Base-by-base conservation (phyloP, 2,888 invertebrate species). In the Disparrhopalites patrizii region DNA sequence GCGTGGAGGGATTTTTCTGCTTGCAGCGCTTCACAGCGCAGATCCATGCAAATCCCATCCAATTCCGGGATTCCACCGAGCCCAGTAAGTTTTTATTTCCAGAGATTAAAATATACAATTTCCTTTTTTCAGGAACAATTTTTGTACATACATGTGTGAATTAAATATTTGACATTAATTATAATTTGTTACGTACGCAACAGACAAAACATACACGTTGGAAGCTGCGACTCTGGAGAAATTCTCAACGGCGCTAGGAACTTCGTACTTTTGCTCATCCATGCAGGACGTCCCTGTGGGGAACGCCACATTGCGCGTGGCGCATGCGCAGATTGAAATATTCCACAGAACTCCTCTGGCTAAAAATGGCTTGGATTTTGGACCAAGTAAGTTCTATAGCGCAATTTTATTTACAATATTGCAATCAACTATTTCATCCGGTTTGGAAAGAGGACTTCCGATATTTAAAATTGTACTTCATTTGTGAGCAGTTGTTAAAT, bases 281-380 rank as follows among this genome's bases (percentile, higher is more conserved):
- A 18, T 56, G 15, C 63, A 63, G 56, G 63, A 63, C 8, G 38
- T 38, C 18, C 52, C 55, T n/a, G 54, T 63, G 5, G 63, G 63
- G 1, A 40, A 63, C 10, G 54, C 55, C 7, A 31, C 43, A 23
- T n/a, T 63, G 30, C 7, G 54, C 4, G 18, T 63, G 27, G 38
- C 54, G 28, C 63, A 63, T 23, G 31, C 55, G 1, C 63, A 63
- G 23, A 38, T 63, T 40, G 63, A 63, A 20, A n/a, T 31, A 13
- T 63, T 63, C 27, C 63, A 63, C 31, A 43, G 36, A 15, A 15
- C 10, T 2, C 55, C 63, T 23, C 55, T 63, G 8, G 4, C 38
- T 13, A 33, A 55, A 4, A 47, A 55, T 43, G 55, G 43, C 2
- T 30, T 55, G 13, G 54, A 63, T 43, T 63, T 38, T 30, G 54